phyloP scores from a whole-genome alignment of 1,140 invertebrate species.

The Pinna nobilis region DNA sequence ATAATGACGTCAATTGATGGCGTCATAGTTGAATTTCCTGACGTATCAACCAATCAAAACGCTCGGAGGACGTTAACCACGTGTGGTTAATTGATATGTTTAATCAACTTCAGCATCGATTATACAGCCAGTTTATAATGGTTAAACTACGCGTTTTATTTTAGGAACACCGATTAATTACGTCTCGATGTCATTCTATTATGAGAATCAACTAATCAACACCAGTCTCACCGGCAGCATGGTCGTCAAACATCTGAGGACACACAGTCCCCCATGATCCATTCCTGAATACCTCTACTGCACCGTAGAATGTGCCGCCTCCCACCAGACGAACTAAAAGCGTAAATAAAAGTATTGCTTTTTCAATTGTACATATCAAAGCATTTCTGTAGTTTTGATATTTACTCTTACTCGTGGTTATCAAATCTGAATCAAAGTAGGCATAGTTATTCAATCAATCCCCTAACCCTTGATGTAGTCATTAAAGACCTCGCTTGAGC shows the following conservation, averaged over 20 bases:
- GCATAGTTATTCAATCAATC: no score
- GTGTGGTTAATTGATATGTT: no score
- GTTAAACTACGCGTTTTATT: no score
- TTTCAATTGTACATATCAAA: neutral
- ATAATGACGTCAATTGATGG: no score
- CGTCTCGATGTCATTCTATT: neutral
- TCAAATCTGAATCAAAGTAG: neutral
- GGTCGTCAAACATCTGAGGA: slow-evolving; percentile 1
- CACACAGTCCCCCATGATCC: slow-evolving; percentile 24
- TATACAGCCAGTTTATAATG: no score
- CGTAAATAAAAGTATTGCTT: neutral
- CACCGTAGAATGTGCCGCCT: slow-evolving; percentile 19
- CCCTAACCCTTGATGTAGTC: no score
- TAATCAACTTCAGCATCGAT: no score
- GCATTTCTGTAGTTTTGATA: neutral
- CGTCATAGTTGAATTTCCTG: no score
- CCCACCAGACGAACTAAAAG: slow-evolving; percentile 10
- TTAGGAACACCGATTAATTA: slow-evolving; percentile 1
- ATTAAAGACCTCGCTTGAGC: no score
- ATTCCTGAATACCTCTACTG: slow-evolving; percentile 22
- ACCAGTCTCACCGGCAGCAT: neutral
- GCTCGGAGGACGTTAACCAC: no score
- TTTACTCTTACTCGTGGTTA: neutral
- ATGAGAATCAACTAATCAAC: neutral
- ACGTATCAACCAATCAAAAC: no score